Evolutionary conservation across 2,797 vertebrate species (phyloP).

Genomic region (Melanotaenia maccullochi): DNA sequence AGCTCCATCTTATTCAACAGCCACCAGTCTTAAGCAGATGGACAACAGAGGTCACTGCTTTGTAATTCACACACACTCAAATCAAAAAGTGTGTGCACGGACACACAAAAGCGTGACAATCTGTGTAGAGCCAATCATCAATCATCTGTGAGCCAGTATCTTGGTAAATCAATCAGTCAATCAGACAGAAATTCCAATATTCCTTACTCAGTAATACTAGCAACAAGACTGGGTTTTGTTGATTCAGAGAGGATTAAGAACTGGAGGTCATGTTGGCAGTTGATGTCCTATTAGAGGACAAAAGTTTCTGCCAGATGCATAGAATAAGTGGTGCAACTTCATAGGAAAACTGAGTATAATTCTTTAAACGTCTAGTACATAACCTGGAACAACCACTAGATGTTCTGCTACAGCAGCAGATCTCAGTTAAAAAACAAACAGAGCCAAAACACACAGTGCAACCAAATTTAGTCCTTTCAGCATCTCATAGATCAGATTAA

Average conservation of each 20-base stretch:
- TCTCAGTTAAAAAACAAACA: background rate
- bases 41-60: slow-evolving; percentile 3
- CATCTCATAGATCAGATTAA: background rate
- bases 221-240: slow-evolving; percentile 25
- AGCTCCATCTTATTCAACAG: background rate
- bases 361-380: background rate
- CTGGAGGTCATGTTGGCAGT: background rate
- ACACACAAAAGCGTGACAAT: slow-evolving; percentile 3
- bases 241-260: slow-evolving; percentile 2
- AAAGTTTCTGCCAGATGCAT: background rate
- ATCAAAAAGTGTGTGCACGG: background rate
- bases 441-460: background rate
- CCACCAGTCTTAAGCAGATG: background rate
- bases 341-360: background rate
- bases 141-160: slow-evolving; percentile 68
- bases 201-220: slow-evolving; percentile 54
- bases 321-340: background rate
- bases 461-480: background rate
- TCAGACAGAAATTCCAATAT: slow-evolving; percentile 72
- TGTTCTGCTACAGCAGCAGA: background rate
- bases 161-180: slow-evolving; percentile 60
- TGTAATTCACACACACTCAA: background rate
- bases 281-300: background rate
- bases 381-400: background rate
- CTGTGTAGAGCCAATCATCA: slow-evolving; percentile 43